phyloP scores from a whole-genome alignment of 2,797 vertebrate species.

The Oreochromis mossambicus region DNA sequence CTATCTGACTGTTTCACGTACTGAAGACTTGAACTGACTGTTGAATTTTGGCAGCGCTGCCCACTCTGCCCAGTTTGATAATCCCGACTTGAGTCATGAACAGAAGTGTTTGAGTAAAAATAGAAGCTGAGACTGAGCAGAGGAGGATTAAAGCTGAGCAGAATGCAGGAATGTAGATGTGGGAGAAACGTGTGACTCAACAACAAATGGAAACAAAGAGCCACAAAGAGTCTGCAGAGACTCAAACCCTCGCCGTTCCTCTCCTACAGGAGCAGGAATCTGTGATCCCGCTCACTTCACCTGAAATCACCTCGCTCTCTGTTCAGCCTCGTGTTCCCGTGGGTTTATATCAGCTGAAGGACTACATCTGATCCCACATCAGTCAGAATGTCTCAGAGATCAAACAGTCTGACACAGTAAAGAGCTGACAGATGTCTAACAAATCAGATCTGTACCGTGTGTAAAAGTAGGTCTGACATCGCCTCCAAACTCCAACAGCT shows the following conservation, averaged over 20 bases:
- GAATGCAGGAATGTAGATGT: slow-evolving; percentile 3
- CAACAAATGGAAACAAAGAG: not conserved
- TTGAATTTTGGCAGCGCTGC: not conserved
- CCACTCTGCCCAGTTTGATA: not conserved
- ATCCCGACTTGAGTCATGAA: not conserved
- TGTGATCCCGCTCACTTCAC: not conserved
- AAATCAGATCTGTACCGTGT: not conserved
- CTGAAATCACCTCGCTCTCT: not conserved
- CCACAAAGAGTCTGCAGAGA: not conserved
- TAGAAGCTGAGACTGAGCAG: not conserved
- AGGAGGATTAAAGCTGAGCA: not conserved
- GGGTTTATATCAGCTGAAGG: not conserved
- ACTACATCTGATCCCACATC: not conserved
- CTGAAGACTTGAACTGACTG: not conserved
- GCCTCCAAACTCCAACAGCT: not conserved
- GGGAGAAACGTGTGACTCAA: slow-evolving; percentile 10
- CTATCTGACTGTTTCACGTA: not conserved
- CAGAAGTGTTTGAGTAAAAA: not conserved
- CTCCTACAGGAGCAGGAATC: not conserved
- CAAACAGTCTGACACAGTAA: not conserved
- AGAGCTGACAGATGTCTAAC: not conserved
- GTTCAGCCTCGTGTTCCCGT: not conserved
- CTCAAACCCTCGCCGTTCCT: not conserved
- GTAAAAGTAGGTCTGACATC: not conserved
- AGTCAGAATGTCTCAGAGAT: not conserved